Evolutionary conservation across 2,888 invertebrate species (phyloP).

Genomic region (Kryphioiulus occultus): DNA sequence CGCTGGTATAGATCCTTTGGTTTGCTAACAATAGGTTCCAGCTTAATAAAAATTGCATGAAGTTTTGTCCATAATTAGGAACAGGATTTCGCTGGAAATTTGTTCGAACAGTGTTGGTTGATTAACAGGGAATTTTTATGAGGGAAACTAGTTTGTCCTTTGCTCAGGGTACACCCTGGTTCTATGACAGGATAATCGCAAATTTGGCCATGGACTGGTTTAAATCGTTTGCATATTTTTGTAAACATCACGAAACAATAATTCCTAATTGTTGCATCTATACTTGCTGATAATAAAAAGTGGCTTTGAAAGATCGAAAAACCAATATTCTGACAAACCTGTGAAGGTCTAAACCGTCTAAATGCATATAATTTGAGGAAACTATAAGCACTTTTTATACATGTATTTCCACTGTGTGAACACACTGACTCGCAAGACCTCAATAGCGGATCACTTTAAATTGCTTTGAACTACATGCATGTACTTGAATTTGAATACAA

Average conservation of each 20-base stretch:
- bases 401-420: no score
- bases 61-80: background rate
- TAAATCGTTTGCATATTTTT: constrained; percentile 34
- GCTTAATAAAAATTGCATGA: background rate
- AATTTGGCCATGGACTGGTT: constrained; percentile 32
- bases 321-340: background rate
- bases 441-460: no score
- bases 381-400: background rate
- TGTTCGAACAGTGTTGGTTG: background rate
- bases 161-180: constrained; percentile 39
- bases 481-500: no score
- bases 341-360: background rate
- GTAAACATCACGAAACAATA: constrained; percentile 40
- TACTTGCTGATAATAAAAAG: background rate
- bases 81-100: constrained; percentile 24
- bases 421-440: no score
- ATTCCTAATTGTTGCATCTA: constrained; percentile 28
- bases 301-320: constrained; percentile 10
- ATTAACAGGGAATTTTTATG: background rate
- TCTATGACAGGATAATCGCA: constrained; percentile 31
- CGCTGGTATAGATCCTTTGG: no score
- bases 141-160: constrained; percentile 34
- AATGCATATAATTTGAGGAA: background rate
- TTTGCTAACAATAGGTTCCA: background rate
- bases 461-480: no score